A percentile compares a stretch with the other conserved stretches of the same genome.
Evolutionary conservation across 2,113 vertebrate species (phyloP).

Genomic region (Elephas maximus): DNA sequence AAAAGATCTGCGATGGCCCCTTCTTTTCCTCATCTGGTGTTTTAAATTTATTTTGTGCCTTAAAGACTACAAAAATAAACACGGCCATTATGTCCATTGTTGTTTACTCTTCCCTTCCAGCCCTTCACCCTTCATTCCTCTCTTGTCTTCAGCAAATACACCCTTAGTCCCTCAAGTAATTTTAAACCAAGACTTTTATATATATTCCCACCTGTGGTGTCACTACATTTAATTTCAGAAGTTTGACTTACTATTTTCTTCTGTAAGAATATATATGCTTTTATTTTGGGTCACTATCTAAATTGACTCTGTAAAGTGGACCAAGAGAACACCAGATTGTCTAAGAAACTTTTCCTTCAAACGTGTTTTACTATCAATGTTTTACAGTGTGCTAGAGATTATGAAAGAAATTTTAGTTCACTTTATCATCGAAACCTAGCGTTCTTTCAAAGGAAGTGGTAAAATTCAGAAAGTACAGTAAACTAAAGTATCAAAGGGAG

Average conservation of each 20-base stretch:
- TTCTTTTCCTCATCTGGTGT: conserved; percentile 78
- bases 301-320: conserved; percentile 58
- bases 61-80: conserved; percentile 88
- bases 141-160: conserved; percentile 45
- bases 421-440: neutral
- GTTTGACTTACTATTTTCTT: conserved; percentile 67
- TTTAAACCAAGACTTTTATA: conserved; percentile 58
- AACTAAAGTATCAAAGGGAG: conserved; percentile 20
- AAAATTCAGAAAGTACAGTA: neutral
- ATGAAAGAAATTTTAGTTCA: conserved; percentile 44
- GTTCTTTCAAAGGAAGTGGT: conserved; percentile 39
- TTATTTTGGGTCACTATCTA: conserved; percentile 66
- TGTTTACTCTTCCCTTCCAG: conserved; percentile 75
- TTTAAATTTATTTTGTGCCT: conserved; percentile 91
- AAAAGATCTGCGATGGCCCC: conserved; percentile 19
- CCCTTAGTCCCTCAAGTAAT: neutral
- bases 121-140: conserved; percentile 42
- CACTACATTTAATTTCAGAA: conserved; percentile 50
- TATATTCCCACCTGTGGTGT: conserved; percentile 34
- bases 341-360: conserved; percentile 31
- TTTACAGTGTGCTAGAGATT: conserved; percentile 53
- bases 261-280: conserved; percentile 20
- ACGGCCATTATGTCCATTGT: conserved; percentile 81
- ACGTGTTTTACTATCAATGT: neutral
- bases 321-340: conserved; percentile 61